Conservation (phyloP, 2,888 invertebrate species). For the Nephrocerus scutellatus region DNA sequence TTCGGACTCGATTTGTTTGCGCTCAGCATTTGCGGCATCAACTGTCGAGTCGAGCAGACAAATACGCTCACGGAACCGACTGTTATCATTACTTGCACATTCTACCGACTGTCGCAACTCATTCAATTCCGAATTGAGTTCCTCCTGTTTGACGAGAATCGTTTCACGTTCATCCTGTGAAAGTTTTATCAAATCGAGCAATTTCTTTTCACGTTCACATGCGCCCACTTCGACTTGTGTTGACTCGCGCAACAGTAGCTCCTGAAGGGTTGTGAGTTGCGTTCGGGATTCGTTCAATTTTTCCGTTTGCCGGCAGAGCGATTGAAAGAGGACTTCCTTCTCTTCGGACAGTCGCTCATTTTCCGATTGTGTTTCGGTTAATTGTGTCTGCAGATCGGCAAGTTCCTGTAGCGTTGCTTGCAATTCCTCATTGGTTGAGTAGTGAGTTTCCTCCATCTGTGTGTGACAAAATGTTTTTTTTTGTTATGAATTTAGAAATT, state of each 20-base stretch:
- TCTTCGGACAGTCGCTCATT: conserved; percentile 83
- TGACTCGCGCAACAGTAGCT: conserved; percentile 65
- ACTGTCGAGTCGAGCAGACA: conserved; percentile 63
- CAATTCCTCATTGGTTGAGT: conserved; percentile 81
- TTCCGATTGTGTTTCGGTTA: conserved; percentile 79
- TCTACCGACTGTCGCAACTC: conserved; percentile 57
- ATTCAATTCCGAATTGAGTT: conserved; percentile 64
- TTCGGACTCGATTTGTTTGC: conserved; percentile 66
- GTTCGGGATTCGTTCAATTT: conserved; percentile 80
- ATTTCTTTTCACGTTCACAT: conserved; percentile 72
- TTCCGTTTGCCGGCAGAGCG: conserved; percentile 85
- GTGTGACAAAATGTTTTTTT: not conserved
- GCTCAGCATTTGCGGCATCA: conserved; percentile 68
- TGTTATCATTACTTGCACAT: conserved; percentile 57
- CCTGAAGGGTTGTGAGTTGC: conserved; percentile 75
- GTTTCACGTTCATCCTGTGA: conserved; percentile 75
- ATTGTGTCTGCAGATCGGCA: conserved; percentile 79
- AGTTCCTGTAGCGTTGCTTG: conserved; percentile 91
- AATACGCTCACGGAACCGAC: conserved; percentile 63
- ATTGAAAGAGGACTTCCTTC: conserved; percentile 81
- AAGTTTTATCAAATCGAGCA: conserved; percentile 75
- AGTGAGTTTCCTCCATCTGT: conserved; percentile 49
- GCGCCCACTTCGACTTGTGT: conserved; percentile 60
- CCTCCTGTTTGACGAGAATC: conserved; percentile 68
- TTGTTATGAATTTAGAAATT: not conserved